These are phyloP conservation scores for Benthosema pterotum DNA, from an alignment of 2,797 vertebrate species.

Conservation along the genomic window DNA sequence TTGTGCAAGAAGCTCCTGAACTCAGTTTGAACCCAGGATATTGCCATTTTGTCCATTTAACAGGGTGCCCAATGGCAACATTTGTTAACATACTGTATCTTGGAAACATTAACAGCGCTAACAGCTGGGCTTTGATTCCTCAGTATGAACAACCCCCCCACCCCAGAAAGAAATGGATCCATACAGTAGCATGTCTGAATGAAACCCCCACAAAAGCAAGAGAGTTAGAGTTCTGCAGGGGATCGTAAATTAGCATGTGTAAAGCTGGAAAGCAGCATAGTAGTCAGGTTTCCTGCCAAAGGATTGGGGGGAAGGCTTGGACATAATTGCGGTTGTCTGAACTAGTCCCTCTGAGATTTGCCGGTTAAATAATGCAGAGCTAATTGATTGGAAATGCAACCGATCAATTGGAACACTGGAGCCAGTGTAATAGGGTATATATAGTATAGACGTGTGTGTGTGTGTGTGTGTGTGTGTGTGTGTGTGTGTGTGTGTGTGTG, in stretches of 20 bases:
- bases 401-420: constrained; percentile 49
- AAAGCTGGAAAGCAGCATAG: background rate
- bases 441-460: constrained; percentile 13
- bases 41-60: too few relatives aligned
- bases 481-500: constrained; percentile 2
- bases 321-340: constrained; percentile 53
- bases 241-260: background rate
- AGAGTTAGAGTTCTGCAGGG: background rate
- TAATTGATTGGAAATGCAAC: constrained; percentile 65
- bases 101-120: too few relatives aligned
- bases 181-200: background rate
- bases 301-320: constrained; percentile 22
- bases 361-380: constrained; percentile 61
- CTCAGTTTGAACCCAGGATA: too few relatives aligned
- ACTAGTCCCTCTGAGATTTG: constrained; percentile 34
- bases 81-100: too few relatives aligned
- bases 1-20: too few relatives aligned
- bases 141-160: too few relatives aligned
- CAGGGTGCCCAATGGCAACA: too few relatives aligned
- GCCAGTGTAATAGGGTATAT: constrained; percentile 37
- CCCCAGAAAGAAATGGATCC: too few relatives aligned
- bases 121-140: too few relatives aligned
- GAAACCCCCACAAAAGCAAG: constrained; percentile 2
- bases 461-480: background rate
- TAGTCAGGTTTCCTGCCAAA: constrained; percentile 27